phyloP scores from a whole-genome alignment of 2,888 invertebrate genomes.

The Cacoxenus indagator region DNA sequence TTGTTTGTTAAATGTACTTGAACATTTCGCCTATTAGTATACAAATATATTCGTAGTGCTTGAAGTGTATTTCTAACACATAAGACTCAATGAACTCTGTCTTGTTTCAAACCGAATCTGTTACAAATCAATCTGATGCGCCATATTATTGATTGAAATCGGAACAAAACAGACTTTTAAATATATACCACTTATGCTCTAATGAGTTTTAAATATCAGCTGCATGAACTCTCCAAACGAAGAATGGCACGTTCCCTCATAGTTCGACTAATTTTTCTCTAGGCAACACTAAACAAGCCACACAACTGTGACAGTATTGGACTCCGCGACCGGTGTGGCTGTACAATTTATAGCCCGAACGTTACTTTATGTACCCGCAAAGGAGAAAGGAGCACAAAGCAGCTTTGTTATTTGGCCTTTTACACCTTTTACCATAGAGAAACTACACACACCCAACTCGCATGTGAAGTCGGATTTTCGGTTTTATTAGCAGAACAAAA shows the following conservation, averaged over 20 bases:
- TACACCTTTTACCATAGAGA: conserved; percentile 30
- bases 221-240: background rate
- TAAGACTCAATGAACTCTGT: background rate
- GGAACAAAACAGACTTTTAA: background rate
- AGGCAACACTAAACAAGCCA: background rate
- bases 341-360: conserved; percentile 2
- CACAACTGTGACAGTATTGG: background rate
- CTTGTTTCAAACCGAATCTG: background rate
- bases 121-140: background rate
- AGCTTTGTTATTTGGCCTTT: conserved; percentile 23
- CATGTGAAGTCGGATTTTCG: no score
- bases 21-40: no score
- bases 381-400: background rate
- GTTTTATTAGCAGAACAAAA: background rate
- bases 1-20: no score
- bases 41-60: no score
- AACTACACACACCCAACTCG: no score
- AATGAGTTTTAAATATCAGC: background rate
- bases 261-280: background rate
- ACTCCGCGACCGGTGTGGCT: no score
- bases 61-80: no score
- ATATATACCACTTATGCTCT: background rate
- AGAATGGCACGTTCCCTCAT: background rate
- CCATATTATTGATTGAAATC: background rate
- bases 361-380: background rate